Evolutionary conservation across 64 coral and sea anemone genomes (phyloP), one percentile per base, ranked within the genome.

Genomic region (Stichodactyla mertensii): DNA sequence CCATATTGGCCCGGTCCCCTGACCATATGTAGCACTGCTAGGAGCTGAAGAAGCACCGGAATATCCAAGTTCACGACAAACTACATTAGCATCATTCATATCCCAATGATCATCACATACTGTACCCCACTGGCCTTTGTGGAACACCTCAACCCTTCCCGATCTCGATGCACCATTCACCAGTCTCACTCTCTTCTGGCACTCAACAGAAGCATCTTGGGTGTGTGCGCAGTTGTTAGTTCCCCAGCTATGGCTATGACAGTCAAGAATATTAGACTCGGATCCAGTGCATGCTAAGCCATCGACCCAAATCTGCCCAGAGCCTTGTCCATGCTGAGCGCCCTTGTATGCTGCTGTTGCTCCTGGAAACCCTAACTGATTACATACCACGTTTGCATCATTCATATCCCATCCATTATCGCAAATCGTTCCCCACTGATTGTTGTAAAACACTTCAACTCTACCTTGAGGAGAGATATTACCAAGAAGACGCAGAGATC

Each of bases 21-120:
- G 56, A 57, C 64, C 64, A 67, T 67, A 67, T 4, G 18, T 67
- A 20, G 64, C 64, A 67, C 64, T 67, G 61, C 4, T 12, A 12
- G 16, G 83, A 16, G 89, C 89, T 14, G 24, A 57, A n/a, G 22
- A 58, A 6, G 89, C 89, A 4, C 71, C 79, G 15, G 31, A 55
- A 64, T 77, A 90, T 36, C 89, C 89, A 22, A 90, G 82, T 51
- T 90, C 80, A 86, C 67, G 83, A 23, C 89, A 90, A 5, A 79
- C 82, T 14, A 90, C 89, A 52, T 90, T 57, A 9, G 89, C 89
- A 61, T 90, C 83, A 61, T 86, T 78, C 12, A 86, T 85, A 62
- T 86, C 89, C 89, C 89, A 90, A 6, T 1, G 0, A 79, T 90
- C 83, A 79, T 86, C 70, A 55, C 89, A 90, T 6, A 90, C 82